Evolutionary conservation across 2,113 vertebrate species (phyloP).

Genomic region (Poeciliopsis occidentalis): DNA sequence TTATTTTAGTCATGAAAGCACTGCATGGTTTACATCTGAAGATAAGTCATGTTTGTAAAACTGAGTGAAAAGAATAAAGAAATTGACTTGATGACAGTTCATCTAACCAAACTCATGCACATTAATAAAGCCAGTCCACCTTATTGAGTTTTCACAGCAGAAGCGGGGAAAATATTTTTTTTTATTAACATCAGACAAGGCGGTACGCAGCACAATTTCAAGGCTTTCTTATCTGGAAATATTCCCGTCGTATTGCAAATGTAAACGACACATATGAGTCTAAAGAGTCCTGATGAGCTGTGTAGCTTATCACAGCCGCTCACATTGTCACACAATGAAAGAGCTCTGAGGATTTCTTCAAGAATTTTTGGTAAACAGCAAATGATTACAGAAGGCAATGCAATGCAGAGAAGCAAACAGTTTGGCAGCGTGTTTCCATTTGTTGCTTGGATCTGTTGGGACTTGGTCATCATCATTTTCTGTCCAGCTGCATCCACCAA

Average conservation of each 20-base stretch:
- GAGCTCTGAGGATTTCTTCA: conserved; percentile 10
- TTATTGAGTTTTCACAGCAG: conserved; percentile 48
- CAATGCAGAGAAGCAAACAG: neutral
- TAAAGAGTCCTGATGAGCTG: neutral
- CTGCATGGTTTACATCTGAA: conserved; percentile 18
- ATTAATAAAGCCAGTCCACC: conserved; percentile 51
- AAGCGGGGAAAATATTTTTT: conserved; percentile 32
- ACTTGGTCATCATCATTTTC: neutral
- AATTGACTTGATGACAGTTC: conserved; percentile 47
- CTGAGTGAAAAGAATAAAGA: conserved; percentile 57
- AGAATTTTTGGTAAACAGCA: neutral
- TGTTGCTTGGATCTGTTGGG: neutral
- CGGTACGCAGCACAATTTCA: conserved; percentile 13
- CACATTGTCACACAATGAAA: conserved; percentile 24
- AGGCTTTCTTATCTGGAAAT: conserved; percentile 50
- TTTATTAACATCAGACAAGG: conserved; percentile 49
- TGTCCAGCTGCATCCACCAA: conserved; percentile 1
- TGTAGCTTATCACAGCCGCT: conserved; percentile 29
- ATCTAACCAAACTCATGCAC: conserved; percentile 24
- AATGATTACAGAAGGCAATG: no score
- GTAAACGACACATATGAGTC: conserved; percentile 26
- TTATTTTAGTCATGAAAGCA: conserved; percentile 22
- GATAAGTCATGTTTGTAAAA: conserved; percentile 41
- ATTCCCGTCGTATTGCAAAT: conserved; percentile 28
- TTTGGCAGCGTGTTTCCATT: neutral